These are phyloP conservation scores for Isurus oxyrinchus DNA, from an alignment of 2,113 vertebrate genomes.

Conservation along the genomic window DNA sequence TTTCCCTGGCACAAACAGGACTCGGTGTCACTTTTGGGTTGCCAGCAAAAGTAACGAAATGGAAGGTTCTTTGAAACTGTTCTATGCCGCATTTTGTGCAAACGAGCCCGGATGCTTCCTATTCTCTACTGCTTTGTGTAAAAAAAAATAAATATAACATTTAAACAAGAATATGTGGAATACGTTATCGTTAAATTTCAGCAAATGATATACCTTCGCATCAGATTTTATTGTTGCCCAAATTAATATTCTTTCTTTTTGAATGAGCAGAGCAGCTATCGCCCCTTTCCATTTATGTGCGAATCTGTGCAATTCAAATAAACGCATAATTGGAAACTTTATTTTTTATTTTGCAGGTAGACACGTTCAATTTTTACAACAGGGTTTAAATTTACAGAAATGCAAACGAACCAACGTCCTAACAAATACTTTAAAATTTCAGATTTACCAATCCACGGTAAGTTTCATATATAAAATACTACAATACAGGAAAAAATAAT, in stretches of 20 bases:
- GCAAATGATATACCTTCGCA: not conserved
- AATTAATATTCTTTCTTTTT: not conserved
- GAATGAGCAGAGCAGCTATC: not conserved
- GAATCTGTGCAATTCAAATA: constrained; percentile 15
- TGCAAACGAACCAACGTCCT: constrained; percentile 56
- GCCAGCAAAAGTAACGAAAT: constrained; percentile 1
- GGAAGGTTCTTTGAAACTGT: not conserved
- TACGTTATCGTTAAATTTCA: not conserved
- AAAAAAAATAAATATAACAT: not conserved
- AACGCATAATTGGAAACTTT: constrained; percentile 24
- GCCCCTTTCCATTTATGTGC: not conserved
- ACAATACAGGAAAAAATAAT: constrained; percentile 37
- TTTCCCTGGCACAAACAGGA: not conserved
- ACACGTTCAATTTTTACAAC: constrained; percentile 60
- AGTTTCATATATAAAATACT: constrained; percentile 34
- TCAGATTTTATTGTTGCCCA: no score
- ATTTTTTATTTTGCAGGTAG: constrained; percentile 30
- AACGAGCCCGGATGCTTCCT: not conserved
- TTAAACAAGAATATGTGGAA: not conserved
- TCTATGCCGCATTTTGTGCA: not conserved
- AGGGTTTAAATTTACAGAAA: constrained; percentile 63
- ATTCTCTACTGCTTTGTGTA: not conserved
- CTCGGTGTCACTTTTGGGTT: not conserved
- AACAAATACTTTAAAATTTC: constrained; percentile 37
- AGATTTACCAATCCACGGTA: constrained; percentile 26